Conservation (phyloP, 2,797 vertebrate genomes). For the Eurystomus glaucurus region DNA sequence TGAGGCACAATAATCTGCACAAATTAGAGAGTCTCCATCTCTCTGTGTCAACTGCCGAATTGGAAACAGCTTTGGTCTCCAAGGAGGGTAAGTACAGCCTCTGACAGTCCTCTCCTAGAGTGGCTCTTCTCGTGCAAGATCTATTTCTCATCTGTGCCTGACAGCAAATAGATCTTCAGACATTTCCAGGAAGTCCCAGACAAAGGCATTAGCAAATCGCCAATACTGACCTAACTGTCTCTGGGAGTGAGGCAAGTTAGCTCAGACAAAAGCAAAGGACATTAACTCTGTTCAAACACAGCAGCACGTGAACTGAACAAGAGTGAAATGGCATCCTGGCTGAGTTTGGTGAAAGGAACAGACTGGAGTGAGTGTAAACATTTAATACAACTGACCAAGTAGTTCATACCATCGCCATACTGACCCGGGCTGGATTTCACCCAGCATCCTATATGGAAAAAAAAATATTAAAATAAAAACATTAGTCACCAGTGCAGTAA, state of each 20-base stretch:
- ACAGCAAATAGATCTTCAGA: conserved; percentile 42
- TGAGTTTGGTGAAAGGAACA: neutral
- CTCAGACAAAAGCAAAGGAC: neutral
- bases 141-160: conserved; percentile 52
- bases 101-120: neutral
- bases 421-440: neutral
- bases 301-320: neutral
- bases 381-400: neutral
- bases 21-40: conserved; percentile 2
- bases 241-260: neutral
- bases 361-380: neutral
- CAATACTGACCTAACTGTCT: neutral
- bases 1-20: neutral
- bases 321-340: neutral
- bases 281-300: neutral
- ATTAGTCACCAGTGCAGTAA: neutral
- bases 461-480: neutral
- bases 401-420: neutral
- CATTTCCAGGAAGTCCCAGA: conserved; percentile 31
- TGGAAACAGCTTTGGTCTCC: conserved; percentile 25
- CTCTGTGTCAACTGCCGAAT: neutral
- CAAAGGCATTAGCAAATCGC: conserved; percentile 11
- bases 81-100: neutral
- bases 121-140: conserved; percentile 1
- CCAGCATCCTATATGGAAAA: neutral